These are phyloP conservation scores for Macroramphosus scolopax DNA, from an alignment of 2,797 vertebrate species.

Conservation along the genomic window DNA sequence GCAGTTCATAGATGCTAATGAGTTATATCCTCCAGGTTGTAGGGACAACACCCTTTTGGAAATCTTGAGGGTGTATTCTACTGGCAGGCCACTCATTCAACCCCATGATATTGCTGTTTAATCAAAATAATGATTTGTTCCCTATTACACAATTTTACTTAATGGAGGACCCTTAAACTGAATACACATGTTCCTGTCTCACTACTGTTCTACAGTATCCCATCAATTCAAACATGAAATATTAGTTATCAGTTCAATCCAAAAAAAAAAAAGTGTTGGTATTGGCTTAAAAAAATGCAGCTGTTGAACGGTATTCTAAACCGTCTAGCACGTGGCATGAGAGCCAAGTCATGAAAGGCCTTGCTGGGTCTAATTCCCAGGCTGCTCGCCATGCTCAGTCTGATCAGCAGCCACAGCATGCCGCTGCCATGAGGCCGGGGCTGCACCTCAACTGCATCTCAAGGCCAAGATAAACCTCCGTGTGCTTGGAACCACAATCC, in stretches of 20 bases:
- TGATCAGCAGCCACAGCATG: slow-evolving; percentile 62
- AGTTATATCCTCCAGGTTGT: slow-evolving; percentile 44
- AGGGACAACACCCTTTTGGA: slow-evolving; percentile 13
- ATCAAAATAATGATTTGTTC: background rate
- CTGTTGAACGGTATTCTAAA: slow-evolving; percentile 40
- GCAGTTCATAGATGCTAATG: slow-evolving; percentile 67
- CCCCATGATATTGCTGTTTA: slow-evolving; percentile 5
- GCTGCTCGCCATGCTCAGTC: slow-evolving; percentile 43
- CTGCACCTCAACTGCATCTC: slow-evolving; percentile 70
- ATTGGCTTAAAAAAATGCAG: slow-evolving; percentile 24
- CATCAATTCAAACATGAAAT: slow-evolving; percentile 29
- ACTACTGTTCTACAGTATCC: slow-evolving; percentile 3
- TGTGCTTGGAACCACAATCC: slow-evolving; percentile 69
- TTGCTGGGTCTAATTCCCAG: slow-evolving; percentile 60
- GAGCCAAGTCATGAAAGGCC: slow-evolving; percentile 51
- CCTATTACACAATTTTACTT: too few relatives aligned
- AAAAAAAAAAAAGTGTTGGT: slow-evolving; percentile 11
- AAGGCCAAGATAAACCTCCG: slow-evolving; percentile 81
- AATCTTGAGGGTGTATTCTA: slow-evolving; percentile 1
- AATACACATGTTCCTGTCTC: background rate
- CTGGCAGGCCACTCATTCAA: background rate
- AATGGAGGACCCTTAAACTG: background rate
- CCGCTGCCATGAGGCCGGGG: slow-evolving; percentile 51
- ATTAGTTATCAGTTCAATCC: slow-evolving; percentile 18
- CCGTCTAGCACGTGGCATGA: slow-evolving; percentile 23